phyloP scores from a whole-genome alignment of 2,888 invertebrate genomes.

The Metacarcinus magister region DNA sequence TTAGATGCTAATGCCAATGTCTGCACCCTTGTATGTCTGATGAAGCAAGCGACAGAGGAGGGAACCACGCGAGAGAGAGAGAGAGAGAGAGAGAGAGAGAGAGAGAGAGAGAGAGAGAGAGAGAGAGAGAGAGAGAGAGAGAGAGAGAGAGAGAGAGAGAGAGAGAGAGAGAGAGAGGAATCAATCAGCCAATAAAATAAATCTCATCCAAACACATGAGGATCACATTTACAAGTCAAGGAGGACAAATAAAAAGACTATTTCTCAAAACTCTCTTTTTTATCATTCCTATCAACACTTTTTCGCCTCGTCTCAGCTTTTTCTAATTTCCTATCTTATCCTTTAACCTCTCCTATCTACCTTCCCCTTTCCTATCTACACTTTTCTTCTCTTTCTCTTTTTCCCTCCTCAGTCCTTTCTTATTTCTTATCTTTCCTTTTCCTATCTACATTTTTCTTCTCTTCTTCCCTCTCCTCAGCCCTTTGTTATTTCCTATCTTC shows the following conservation, averaged over 20 bases:
- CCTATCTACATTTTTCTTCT: too few relatives aligned
- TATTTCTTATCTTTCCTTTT: too few relatives aligned
- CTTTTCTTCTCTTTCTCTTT: too few relatives aligned
- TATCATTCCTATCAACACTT: background rate
- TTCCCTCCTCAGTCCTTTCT: too few relatives aligned
- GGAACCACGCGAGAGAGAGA: background rate
- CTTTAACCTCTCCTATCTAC: too few relatives aligned
- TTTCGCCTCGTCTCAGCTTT: too few relatives aligned
- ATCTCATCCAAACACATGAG: slow-evolving; percentile 13
- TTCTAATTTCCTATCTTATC: too few relatives aligned
- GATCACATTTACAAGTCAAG: slow-evolving; percentile 4
- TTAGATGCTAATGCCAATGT: slow-evolving; percentile 31
- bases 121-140: slow-evolving; percentile 12
- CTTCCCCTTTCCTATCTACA: too few relatives aligned
- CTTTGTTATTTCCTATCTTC: too few relatives aligned
- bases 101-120: slow-evolving; percentile 47
- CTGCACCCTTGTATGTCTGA: slow-evolving; percentile 30
- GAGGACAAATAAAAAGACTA: background rate
- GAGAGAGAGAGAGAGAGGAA: background rate
- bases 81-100: slow-evolving; percentile 42
- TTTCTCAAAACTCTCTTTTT: background rate
- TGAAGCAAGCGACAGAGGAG: background rate
- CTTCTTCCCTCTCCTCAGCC: too few relatives aligned
- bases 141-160: background rate
- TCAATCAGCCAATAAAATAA: background rate